These are phyloP conservation scores for Ochropleura leucogaster DNA, from an alignment of 2,888 invertebrate genomes.

Conservation along the genomic window DNA sequence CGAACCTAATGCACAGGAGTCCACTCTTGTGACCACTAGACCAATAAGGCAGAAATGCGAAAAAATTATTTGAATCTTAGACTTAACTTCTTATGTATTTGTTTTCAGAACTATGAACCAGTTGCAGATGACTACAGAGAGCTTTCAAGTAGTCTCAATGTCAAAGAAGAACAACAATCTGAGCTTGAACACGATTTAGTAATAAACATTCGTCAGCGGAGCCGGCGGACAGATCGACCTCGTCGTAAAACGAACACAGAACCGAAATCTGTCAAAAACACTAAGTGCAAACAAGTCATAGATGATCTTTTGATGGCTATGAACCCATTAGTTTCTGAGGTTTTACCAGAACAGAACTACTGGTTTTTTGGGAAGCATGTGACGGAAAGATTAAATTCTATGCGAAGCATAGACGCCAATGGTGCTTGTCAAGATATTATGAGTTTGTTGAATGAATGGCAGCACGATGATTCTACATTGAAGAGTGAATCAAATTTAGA, in stretches of 20 bases:
- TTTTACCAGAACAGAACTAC: constrained; percentile 69
- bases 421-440: constrained; percentile 79
- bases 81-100: constrained; percentile 16
- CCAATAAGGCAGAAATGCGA: too few species aligned
- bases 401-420: constrained; percentile 79
- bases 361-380: constrained; percentile 86
- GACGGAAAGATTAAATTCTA: constrained; percentile 78
- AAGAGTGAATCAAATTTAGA: neutral
- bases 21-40: too few species aligned
- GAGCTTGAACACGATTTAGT: constrained; percentile 69
- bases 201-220: constrained; percentile 76
- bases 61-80: neutral
- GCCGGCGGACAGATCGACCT: constrained; percentile 80
- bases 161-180: constrained; percentile 76
- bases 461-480: constrained; percentile 22
- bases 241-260: constrained; percentile 64
- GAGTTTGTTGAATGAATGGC: constrained; percentile 69
- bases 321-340: constrained; percentile 74
- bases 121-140: constrained; percentile 52
- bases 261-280: constrained; percentile 61
- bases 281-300: constrained; percentile 77
- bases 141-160: constrained; percentile 36
- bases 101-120: constrained; percentile 59
- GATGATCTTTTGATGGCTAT: constrained; percentile 80
- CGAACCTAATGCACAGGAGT: too few species aligned